Base-by-base conservation (phyloP, 2,797 vertebrate species). In the Gouania willdenowi region DNA sequence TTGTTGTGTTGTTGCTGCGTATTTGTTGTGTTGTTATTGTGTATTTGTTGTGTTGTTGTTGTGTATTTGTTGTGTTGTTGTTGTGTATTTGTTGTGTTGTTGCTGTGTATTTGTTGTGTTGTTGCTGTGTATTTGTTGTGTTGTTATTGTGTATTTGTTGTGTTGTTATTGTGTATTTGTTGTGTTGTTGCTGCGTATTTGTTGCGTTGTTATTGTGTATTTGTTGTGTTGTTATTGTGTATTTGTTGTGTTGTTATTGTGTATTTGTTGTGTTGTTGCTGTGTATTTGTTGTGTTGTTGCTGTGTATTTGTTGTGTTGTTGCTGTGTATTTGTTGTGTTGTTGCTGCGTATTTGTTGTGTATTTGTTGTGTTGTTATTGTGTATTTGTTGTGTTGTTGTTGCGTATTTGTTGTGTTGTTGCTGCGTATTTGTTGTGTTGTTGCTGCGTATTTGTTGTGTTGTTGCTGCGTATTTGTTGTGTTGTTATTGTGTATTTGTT, bases 141-240 rank as follows among this genome's bases (percentile, higher is more conserved):
- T 10, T 10, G 10, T n/a, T n/a, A 23, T 4, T 26, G 16, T 16
- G 6, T 36, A 27, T 46, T 1, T 8, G 8, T 29, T 14, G 25
- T 40, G 46, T 43, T 1, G 49, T 1, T 15, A 17, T 69, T 19
- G n/a, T n/a, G n/a, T n/a, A n/a, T n/a, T n/a, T n/a, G n/a, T n/a
- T n/a, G n/a, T n/a, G n/a, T n/a, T n/a, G n/a, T n/a, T 6, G 19
- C 4, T 4, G 4, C 19, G 6, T 37, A 45, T 41, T 2, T 46
- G 1, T 11, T 15, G 26, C 37, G 46, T 43, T 49, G 1, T 12
- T 4, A 20, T 6, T 4, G 19, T 20, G 19, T 20, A 19, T 2
- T 8, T 8, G 8, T 22, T 8, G 25, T 10, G 10, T 29, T 19
- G 15, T 18, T 5, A 2, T 8, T 7, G 3, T 3, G 17, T 18